A percentile compares a stretch with the other conserved stretches of the same genome.
Conservation (phyloP, 2,888 invertebrate species). For the Eupithecia subfuscata region DNA sequence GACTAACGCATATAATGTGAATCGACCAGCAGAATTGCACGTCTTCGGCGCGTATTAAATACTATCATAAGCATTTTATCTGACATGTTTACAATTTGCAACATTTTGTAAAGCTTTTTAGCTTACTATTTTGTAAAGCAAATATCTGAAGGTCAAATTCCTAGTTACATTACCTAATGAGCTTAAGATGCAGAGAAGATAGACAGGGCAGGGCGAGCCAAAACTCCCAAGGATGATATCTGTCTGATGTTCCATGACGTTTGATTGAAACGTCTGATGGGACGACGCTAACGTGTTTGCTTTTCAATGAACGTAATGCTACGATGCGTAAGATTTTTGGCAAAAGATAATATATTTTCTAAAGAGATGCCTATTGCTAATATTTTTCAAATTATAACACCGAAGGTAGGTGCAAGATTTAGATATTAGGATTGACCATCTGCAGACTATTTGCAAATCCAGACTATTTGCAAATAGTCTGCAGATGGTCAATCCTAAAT, state of each 20-base stretch:
- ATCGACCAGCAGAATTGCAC: too few species aligned
- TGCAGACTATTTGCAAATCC: background rate
- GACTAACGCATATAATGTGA: too few species aligned
- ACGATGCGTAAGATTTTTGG: background rate
- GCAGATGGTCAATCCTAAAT: too few species aligned
- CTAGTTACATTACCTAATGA: background rate
- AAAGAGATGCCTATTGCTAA: too few species aligned
- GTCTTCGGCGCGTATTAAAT: too few species aligned
- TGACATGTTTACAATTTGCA: background rate
- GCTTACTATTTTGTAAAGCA: background rate
- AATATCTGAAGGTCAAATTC: background rate
- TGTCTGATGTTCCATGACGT: conserved; percentile 28
- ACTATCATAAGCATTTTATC: background rate
- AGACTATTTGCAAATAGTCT: too few species aligned
- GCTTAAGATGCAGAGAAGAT: conserved; percentile 1
- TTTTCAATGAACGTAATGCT: conserved; percentile 14
- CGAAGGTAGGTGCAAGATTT: background rate
- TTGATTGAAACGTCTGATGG: conserved; percentile 30
- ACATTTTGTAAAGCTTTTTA: background rate
- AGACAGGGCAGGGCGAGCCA: conserved; percentile 36
- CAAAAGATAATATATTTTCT: background rate
- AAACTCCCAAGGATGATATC: conserved; percentile 40
- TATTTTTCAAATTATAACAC: background rate
- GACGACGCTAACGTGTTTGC: conserved; percentile 13
- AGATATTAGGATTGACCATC: too few species aligned